These are phyloP conservation scores for Pelodiscus sinensis DNA, from an alignment of 2,113 vertebrate genomes.

Conservation along the genomic window DNA sequence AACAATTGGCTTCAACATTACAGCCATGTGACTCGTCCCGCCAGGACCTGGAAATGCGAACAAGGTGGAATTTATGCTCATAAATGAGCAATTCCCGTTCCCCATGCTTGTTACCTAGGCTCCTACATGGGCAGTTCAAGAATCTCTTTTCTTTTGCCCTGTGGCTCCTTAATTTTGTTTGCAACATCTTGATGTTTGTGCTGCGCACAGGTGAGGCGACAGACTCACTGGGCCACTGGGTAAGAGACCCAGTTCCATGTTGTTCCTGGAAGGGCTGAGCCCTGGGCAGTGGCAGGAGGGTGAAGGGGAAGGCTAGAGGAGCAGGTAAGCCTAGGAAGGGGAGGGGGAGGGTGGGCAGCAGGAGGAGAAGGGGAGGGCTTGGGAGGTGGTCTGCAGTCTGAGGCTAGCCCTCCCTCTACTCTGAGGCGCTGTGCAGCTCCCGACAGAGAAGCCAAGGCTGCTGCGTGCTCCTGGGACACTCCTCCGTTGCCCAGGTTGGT, in stretches of 20 bases:
- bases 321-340: background rate
- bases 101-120: background rate
- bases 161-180: background rate
- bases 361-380: background rate
- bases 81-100: background rate
- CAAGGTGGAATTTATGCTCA: background rate
- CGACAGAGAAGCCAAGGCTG: background rate
- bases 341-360: background rate
- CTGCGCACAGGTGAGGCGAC: background rate
- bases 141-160: background rate
- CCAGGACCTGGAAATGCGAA: background rate
- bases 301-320: background rate
- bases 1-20: background rate
- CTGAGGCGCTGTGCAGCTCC: background rate
- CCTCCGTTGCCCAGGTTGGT: background rate
- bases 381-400: background rate
- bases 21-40: background rate
- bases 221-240: background rate
- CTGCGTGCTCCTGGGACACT: background rate
- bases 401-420: background rate
- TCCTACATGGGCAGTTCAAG: background rate
- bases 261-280: background rate
- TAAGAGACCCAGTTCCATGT: background rate
- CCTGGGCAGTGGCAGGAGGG: background rate
- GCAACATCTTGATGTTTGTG: background rate